A percentile compares a stretch with the other conserved stretches of the same genome.
phyloP scores from a whole-genome alignment of 2,113 vertebrate species.

The Vombatus ursinus region DNA sequence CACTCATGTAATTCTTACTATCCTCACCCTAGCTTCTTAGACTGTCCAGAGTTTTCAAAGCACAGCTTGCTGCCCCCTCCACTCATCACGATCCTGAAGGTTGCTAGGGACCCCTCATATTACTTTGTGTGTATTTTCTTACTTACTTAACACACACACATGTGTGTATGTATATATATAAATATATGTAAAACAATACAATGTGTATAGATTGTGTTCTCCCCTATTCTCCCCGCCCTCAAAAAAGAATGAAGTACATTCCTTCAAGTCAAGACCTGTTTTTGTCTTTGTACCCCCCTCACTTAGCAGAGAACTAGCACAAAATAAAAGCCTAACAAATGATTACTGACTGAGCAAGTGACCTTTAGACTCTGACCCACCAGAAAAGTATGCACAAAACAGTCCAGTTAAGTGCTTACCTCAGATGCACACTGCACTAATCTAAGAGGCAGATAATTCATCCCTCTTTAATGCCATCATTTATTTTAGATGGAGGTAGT shows the following conservation, averaged over 20 bases:
- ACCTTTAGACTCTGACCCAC: not conserved
- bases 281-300: not conserved
- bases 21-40: not conserved
- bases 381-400: accelerated
- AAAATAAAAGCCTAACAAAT: not conserved
- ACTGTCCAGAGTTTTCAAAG: not conserved
- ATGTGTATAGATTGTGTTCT: not conserved
- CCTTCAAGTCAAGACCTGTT: not conserved
- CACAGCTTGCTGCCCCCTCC: not conserved
- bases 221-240: not conserved
- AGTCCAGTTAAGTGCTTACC: accelerated
- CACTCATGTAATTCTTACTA: not conserved
- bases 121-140: not conserved
- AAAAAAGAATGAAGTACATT: not conserved
- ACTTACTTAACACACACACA: not conserved
- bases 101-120: not conserved
- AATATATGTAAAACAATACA: not conserved
- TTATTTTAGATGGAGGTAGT: not conserved
- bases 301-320: not conserved
- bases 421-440: not conserved
- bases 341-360: not conserved
- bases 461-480: not conserved
- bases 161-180: not conserved
- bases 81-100: not conserved
- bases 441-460: not conserved